Percentiles rank a stretch among this genome's conserved stretches.
phyloP scores from a whole-genome alignment of 2,113 vertebrate genomes.

The Gambusia affinis region DNA sequence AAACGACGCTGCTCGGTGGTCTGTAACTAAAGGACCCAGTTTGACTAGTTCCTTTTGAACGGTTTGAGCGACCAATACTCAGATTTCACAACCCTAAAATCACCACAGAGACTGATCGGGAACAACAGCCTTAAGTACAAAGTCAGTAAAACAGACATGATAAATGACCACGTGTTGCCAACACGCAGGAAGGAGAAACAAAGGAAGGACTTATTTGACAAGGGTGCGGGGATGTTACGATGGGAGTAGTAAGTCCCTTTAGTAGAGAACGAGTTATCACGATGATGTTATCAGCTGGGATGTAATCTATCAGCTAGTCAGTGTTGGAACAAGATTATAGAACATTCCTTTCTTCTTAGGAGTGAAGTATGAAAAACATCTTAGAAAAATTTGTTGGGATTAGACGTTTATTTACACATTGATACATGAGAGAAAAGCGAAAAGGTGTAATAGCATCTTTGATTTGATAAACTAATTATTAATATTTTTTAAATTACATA shows the following conservation, averaged over 20 bases:
- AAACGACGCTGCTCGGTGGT: conserved; percentile 35
- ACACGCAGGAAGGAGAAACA: background rate
- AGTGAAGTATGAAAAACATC: too few relatives aligned
- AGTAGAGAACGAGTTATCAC: background rate
- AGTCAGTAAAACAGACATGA: background rate
- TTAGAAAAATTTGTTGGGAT: too few relatives aligned
- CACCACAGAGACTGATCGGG: conserved; percentile 10
- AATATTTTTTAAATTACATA: too few relatives aligned
- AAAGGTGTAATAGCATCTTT: too few relatives aligned
- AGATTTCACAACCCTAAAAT: conserved; percentile 55
- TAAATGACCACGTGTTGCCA: background rate
- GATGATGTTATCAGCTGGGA: too few relatives aligned
- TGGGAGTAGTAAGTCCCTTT: background rate
- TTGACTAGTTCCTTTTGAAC: conserved; percentile 66
- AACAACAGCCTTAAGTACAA: conserved; percentile 1
- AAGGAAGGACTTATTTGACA: too few relatives aligned
- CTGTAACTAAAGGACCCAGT: conserved; percentile 55
- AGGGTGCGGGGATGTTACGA: background rate
- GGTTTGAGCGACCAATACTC: conserved; percentile 37
- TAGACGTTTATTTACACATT: too few relatives aligned
- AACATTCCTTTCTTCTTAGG: too few relatives aligned
- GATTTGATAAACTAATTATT: too few relatives aligned
- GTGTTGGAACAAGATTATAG: too few relatives aligned
- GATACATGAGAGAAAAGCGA: too few relatives aligned
- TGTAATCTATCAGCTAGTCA: too few relatives aligned